These are phyloP conservation scores for Protomyctophum bolini DNA, from an alignment of 2,113 vertebrate species.

Conservation along the genomic window DNA sequence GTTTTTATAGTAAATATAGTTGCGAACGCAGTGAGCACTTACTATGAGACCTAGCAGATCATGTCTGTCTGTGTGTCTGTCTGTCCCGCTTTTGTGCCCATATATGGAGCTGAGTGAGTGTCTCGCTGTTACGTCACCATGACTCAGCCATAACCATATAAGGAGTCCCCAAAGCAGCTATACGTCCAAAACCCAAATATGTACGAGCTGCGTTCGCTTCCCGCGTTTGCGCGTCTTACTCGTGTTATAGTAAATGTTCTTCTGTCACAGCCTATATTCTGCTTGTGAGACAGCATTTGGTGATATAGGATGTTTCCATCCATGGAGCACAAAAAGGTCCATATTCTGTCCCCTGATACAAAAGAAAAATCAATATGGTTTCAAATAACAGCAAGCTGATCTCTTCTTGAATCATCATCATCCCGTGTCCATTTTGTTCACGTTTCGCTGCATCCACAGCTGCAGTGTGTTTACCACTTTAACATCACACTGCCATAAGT, in stretches of 20 bases:
- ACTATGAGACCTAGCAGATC: too few relatives aligned
- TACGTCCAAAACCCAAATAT: too few relatives aligned
- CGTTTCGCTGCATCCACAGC: neutral
- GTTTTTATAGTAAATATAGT: too few relatives aligned
- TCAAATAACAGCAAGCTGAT: slow-evolving; percentile 58
- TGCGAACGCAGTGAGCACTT: too few relatives aligned
- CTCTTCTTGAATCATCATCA: neutral
- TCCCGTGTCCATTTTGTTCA: neutral
- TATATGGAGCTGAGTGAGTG: too few relatives aligned
- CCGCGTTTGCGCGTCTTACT: too few relatives aligned
- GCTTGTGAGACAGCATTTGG: neutral
- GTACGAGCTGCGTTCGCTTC: too few relatives aligned
- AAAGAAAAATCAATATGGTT: slow-evolving; percentile 46
- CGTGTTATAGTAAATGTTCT: neutral
- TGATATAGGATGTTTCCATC: slow-evolving; percentile 23
- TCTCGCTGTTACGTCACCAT: too few relatives aligned
- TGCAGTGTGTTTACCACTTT: neutral
- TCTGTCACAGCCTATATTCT: neutral
- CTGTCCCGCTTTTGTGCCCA: too few relatives aligned
- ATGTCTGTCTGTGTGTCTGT: too few relatives aligned
- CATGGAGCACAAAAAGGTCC: slow-evolving; percentile 16
- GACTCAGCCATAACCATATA: too few relatives aligned
- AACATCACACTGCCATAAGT: neutral
- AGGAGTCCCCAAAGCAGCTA: too few relatives aligned
- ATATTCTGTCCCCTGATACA: slow-evolving; percentile 14